A percentile compares a stretch with the other conserved stretches of the same genome.
These are phyloP conservation scores for Drosophila algonquin DNA, from an alignment of 2,888 invertebrate genomes.

Conservation along the genomic window DNA sequence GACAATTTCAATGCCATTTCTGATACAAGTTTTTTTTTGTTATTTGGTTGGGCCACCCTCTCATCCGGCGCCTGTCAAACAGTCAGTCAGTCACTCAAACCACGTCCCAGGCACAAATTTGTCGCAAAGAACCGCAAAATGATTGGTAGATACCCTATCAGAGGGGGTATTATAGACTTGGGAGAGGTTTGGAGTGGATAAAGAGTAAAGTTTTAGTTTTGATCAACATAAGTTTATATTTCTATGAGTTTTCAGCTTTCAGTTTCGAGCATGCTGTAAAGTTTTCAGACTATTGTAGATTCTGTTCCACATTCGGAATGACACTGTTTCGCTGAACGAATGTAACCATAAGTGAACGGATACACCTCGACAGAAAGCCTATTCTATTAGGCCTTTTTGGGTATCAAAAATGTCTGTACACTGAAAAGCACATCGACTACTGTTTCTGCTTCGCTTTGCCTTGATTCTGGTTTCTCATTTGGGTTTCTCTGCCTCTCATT, in stretches of 20 bases:
- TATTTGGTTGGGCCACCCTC: constrained; percentile 1
- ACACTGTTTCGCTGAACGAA: no score
- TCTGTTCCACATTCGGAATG: no score
- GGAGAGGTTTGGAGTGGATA: neutral
- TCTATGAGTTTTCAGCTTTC: no score
- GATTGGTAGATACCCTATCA: neutral
- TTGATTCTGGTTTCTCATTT: constrained; percentile 1
- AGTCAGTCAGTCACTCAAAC: constrained; percentile 11
- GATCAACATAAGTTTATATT: no score
- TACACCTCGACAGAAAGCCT: no score
- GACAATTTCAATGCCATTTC: constrained; percentile 26
- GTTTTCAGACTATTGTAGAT: no score
- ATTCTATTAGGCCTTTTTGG: neutral
- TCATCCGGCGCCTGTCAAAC: constrained; percentile 5
- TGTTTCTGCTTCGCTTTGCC: neutral
- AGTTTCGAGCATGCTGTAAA: no score
- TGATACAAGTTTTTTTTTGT: constrained; percentile 9
- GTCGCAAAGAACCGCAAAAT: constrained; percentile 21
- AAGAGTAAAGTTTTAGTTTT: no score
- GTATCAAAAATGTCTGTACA: neutral
- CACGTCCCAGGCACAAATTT: constrained; percentile 14
- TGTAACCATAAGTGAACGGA: no score
- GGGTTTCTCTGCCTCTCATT: neutral
- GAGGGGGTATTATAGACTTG: neutral
- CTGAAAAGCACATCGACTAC: neutral